Percentiles rank a stretch among this genome's conserved stretches.
Conservation (phyloP, 2,888 invertebrate species). For the Exocentrus adspersus region DNA sequence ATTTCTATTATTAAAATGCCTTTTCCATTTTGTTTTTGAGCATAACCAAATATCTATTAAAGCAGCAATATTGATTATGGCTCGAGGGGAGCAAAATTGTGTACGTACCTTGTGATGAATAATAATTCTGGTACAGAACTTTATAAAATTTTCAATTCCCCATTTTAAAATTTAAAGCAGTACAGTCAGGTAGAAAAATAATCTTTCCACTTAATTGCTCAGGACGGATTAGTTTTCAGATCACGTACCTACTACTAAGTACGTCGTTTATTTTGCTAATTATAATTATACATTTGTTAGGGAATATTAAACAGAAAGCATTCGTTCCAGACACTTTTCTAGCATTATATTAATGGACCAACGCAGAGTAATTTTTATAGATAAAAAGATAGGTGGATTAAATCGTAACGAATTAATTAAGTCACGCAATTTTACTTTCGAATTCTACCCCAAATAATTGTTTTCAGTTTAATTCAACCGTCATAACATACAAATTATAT, state of each 20-base stretch:
- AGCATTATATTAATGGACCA: no score
- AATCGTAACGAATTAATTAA: no score
- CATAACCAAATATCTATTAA: conserved; percentile 30
- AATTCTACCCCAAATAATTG: no score
- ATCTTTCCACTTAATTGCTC: conserved; percentile 29
- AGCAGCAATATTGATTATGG: conserved; percentile 33
- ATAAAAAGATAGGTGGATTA: no score
- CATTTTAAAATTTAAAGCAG: conserved; percentile 34
- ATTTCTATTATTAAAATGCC: conserved; percentile 10
- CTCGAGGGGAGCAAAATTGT: conserved; percentile 34
- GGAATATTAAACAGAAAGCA: background rate
- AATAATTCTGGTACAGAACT: conserved; percentile 34
- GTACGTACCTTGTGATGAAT: conserved; percentile 35
- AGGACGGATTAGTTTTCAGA: conserved; percentile 15
- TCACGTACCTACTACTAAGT: conserved; percentile 26
- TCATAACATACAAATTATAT: no score
- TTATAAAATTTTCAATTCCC: conserved; percentile 36
- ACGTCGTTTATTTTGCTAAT: conserved; percentile 24
- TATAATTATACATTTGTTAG: conserved; percentile 18
- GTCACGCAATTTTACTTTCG: no score
- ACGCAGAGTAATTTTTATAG: no score
- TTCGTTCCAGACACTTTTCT: no score
- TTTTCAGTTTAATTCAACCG: no score
- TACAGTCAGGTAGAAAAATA: conserved; percentile 34
- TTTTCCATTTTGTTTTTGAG: conserved; percentile 19